Base-by-base conservation (phyloP, 2,113 vertebrate species). In the Antechinus stuartii region DNA sequence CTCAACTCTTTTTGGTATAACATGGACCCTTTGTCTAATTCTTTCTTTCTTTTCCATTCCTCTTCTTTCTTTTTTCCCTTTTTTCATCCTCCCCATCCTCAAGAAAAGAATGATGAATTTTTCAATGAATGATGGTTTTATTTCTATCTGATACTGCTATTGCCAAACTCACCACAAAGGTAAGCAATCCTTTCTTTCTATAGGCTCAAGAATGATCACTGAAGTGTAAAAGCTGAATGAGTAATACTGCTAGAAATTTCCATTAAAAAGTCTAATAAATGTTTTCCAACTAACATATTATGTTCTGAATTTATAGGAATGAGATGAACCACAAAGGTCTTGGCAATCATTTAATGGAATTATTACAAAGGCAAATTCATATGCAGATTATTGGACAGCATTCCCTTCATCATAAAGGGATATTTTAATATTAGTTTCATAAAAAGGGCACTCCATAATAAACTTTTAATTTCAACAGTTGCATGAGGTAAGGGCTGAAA, bases 401-500 rank as follows among this genome's bases (percentile, higher is more conserved):
- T 96, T 96, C 96, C 97, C 98, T 98, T 97, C 97, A 98, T 97
- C 97, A 92, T 84, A 92, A 35, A 97, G 91, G 97, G 96, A 96
- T 93, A 96, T 98, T 98, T 98, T 96, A 91, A 97, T 98, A 98
- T 97, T 96, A 97, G 94, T 98, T 98, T 98, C 95, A 97, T 96
- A 95, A 97, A 98, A 97, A 97, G 92, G 56, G 94, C 91, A 97
- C 93, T 90, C 0, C 94, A 97, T 97, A 98, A 98, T 98, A 98
- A 99, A 98, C 98, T 98, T 98, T 97, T 98, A 97, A 98, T 99
- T 98, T 98, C 95, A 98, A 98, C 50, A 98, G 96, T 92, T 98
- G 95, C 95, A 97, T 97, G 97, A 97, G 96, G 97, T 98, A 98
- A 98, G 96, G 96, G 94, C 92, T 97, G 96, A 98, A 98, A 97